Conservation (phyloP, 2,888 invertebrate genomes). For the Melieria omissa region DNA sequence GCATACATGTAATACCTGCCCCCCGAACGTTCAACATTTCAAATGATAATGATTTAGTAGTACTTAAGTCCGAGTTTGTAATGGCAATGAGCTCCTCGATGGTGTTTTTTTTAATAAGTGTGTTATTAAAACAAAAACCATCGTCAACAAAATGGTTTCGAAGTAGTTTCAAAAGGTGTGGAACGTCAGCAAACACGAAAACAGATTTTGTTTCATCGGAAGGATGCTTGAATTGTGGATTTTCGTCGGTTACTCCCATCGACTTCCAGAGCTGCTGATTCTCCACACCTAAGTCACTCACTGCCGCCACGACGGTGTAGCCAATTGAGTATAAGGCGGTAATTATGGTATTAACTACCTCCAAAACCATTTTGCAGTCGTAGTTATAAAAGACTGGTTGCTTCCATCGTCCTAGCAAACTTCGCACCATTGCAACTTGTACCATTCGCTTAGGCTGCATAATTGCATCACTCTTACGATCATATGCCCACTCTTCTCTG, state of each 20-base stretch:
- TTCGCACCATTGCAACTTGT: slow-evolving; percentile 37
- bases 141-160: slow-evolving; percentile 9
- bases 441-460: slow-evolving; percentile 32
- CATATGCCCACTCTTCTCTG: slow-evolving; percentile 34
- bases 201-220: slow-evolving; percentile 1
- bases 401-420: slow-evolving; percentile 32
- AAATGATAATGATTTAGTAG: slow-evolving; percentile 17
- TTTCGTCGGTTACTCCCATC: neutral
- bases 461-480: slow-evolving; percentile 27
- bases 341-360: slow-evolving; percentile 24
- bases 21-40: slow-evolving; percentile 16
- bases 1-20: slow-evolving; percentile 17
- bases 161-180: neutral
- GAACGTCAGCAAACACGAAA: slow-evolving; percentile 16
- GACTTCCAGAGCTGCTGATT: slow-evolving; percentile 21
- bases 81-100: slow-evolving; percentile 22
- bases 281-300: slow-evolving; percentile 29
- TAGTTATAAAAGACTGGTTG: slow-evolving; percentile 38
- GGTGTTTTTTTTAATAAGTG: slow-evolving; percentile 8
- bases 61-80: slow-evolving; percentile 11
- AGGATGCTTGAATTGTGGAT: slow-evolving; percentile 21
- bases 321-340: slow-evolving; percentile 33
- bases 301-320: slow-evolving; percentile 33
- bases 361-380: slow-evolving; percentile 23
- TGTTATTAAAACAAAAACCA: neutral